phyloP scores from a whole-genome alignment of 2,113 vertebrate species.

The Loxodonta africana region DNA sequence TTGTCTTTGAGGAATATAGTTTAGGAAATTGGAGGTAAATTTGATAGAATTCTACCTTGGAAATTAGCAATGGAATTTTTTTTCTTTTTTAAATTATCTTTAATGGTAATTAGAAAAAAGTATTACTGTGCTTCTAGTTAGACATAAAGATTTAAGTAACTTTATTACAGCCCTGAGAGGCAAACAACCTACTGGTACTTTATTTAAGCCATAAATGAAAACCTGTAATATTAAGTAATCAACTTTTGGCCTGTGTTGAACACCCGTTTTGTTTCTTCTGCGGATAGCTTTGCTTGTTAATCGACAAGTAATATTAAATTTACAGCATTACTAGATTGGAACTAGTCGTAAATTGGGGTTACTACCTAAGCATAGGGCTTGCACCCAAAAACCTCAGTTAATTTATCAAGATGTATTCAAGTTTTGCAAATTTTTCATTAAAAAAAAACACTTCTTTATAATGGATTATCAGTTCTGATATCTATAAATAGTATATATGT shows the following conservation, averaged over 20 bases:
- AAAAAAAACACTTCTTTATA: constrained; percentile 40
- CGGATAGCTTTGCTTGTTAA: constrained; percentile 59
- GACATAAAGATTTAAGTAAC: constrained; percentile 8
- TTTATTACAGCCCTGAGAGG: constrained; percentile 21
- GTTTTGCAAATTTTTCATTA: constrained; percentile 54
- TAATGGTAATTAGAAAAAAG: constrained; percentile 55
- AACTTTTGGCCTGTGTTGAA: constrained; percentile 48
- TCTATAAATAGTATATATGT: constrained; percentile 60
- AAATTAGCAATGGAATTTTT: constrained; percentile 39
- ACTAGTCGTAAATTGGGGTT: constrained; percentile 32
- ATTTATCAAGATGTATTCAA: constrained; percentile 38
- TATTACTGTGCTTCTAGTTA: constrained; percentile 14
- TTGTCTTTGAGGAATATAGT: constrained; percentile 81
- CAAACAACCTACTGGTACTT: background rate
- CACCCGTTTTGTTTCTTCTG: constrained; percentile 20
- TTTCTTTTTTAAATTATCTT: constrained; percentile 46
- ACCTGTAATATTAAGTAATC: background rate
- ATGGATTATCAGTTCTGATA: constrained; percentile 28
- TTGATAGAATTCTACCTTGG: constrained; percentile 56
- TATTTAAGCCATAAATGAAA: constrained; percentile 52
- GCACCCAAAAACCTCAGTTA: background rate
- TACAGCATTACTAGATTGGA: constrained; percentile 43
- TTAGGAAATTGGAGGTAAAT: constrained; percentile 74
- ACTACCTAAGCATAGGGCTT: background rate
- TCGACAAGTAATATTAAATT: constrained; percentile 58